Percentiles rank a stretch among this genome's conserved stretches.
Conservation (phyloP, 2,113 vertebrate genomes). For the Sorex araneus region DNA sequence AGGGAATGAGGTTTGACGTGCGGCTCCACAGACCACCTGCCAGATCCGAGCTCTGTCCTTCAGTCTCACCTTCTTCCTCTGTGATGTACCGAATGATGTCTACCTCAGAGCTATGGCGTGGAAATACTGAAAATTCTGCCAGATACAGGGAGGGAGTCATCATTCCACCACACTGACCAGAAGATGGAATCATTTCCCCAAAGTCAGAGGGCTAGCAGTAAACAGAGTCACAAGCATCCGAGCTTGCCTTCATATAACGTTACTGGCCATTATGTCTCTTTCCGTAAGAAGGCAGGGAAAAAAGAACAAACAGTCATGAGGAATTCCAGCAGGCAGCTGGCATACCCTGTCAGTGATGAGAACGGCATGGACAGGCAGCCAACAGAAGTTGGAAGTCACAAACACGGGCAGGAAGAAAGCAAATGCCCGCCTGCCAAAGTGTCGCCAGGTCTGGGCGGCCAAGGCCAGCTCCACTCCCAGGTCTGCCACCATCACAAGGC, state of each 20-base stretch:
- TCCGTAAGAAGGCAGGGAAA: not conserved
- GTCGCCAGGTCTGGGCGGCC: constrained; percentile 73
- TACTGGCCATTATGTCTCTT: not conserved
- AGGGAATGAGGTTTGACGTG: not conserved
- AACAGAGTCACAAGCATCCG: not conserved
- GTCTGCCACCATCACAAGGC: not conserved
- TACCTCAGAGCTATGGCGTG: not conserved
- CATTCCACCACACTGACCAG: constrained; percentile 51
- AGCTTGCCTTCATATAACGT: not conserved
- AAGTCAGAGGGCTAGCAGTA: not conserved
- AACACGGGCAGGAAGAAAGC: not conserved
- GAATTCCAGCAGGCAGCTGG: constrained; percentile 56
- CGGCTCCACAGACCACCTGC: not conserved
- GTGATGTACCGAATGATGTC: not conserved
- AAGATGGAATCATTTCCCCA: not conserved
- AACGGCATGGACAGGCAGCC: constrained; percentile 12
- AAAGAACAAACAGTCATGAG: constrained; percentile 51
- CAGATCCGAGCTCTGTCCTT: not conserved
- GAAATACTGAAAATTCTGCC: not conserved
- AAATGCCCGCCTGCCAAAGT: constrained; percentile 30
- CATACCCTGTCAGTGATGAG: not conserved
- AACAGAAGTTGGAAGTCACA: constrained; percentile 47
- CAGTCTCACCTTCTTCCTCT: not conserved
- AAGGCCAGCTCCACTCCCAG: constrained; percentile 65
- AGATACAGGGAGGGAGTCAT: not conserved